Evolutionary conservation across 2,113 vertebrate genomes (phyloP), one percentile per base, ranked within the genome.

Genomic region (Sprattus sprattus): DNA sequence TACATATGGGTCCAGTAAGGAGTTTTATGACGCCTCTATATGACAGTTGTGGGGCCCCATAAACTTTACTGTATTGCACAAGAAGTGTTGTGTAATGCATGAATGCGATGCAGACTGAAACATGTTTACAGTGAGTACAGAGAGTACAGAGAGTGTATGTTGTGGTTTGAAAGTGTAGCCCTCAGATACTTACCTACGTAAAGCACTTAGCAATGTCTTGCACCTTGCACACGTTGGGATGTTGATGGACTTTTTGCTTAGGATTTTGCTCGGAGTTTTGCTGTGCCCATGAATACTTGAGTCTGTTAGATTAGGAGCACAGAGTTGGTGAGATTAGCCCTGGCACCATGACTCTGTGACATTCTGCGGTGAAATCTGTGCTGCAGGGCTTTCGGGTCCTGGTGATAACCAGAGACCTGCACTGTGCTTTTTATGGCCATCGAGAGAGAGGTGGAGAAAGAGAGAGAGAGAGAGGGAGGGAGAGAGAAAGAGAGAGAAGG

Each of bases 401-500:
- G n/a, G 67, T 75, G 67, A 75, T 75, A 75, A 75, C 64, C 28
- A 25, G 64, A 71, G 64, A 71, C 67, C n/a, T 75, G 67, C 10
- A 8, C 67, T 28, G 10, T 32, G 28, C 9, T 28, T 75, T 75
- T 64, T 64, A 64, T 64, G 60, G 60, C 60, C 60, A 64, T 64
- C 25, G 22, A 64, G 22, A 13, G 25, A 28, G 25, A n/a, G n/a
- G n/a, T 2, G 11, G 67, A 32, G 7, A 4, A 25, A 32, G 67
- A 11, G 67, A 11, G 64, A 11, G 22, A 10, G 82, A 82, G 89
- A 90, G 86, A 86, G 83, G 78, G 81, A 87, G 89, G 90, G 83
- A 86, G 85, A 81, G 87, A 85, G 47, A 81, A 91, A 89, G 91
- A 87, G 84, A 89, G 89, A 39, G 49, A 85, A 88, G 89, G 49